Evolutionary conservation across 64 coral and sea anemone genomes (phyloP), one percentile per base, ranked within the genome.

Genomic region (Pocillopora verrucosa): DNA sequence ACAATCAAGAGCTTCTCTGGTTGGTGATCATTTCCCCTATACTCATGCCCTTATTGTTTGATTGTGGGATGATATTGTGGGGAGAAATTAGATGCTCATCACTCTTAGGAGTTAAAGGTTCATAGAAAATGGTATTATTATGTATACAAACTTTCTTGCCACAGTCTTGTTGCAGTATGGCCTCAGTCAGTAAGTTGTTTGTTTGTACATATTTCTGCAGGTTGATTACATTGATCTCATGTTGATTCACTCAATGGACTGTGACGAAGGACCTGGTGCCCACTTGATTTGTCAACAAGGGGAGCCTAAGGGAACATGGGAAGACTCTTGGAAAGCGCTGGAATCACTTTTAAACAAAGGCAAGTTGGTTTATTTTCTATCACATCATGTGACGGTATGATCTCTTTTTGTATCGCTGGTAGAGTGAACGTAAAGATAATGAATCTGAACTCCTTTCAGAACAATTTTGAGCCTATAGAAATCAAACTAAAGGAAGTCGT

Each of bases 171-270:
- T 62, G 61, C 61, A 62, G 61, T 11, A 17, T 62, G 19, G 9
- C 24, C 16, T n/a, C 67, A 24, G 38, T 45, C 41, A 45, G 41
- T 45, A 45, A 45, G 41, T 41, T 85, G 16, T 64, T 67, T 58
- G 36, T 88, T 45, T 61, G 12, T 74, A 9, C 13, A n/a, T 60
- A 34, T 11, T 83, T 19, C 36, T 11, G 3, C 22, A 98, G 96
- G 87, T 91, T n/a, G 82, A 83, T 14, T 98, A 98, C 68, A 90
- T 98, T 75, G 96, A 98, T 75, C 30, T 93, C 13, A 98, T 98
- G 96, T 75, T 98, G 14, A 94, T 98, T 34, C 96, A 98, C 63
- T 80, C 93, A 22, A 92, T 75, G 51, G 96, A 98, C 16, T 98
- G 96, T 91, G 96, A 95, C 5, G 85, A 93, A 73, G 93, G 92